phyloP scores from a whole-genome alignment of 2,113 vertebrate genomes.

The Hyperoodon ampullatus region DNA sequence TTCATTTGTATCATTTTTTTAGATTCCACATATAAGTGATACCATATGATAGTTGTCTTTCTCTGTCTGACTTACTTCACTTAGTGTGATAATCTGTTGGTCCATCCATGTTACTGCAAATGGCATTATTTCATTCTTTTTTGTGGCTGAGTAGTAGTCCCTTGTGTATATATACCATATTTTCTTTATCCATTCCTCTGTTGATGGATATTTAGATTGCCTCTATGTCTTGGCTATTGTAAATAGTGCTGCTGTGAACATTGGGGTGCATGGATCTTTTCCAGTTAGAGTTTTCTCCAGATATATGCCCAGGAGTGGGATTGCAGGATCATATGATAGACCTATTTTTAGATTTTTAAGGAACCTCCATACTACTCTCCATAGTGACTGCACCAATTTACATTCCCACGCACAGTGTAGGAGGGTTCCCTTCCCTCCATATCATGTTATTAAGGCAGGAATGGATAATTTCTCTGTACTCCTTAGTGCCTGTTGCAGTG shows the following conservation, averaged over 20 bases:
- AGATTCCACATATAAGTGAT: no score
- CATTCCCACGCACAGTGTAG: neutral
- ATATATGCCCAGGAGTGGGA: neutral
- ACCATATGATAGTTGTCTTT: no score
- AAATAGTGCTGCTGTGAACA: neutral
- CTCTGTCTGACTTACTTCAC: no score
- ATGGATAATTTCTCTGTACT: neutral
- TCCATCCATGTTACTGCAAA: neutral
- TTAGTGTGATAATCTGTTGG: no score
- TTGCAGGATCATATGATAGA: neutral
- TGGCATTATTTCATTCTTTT: neutral
- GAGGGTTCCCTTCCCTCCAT: neutral
- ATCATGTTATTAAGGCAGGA: rapidly evolving
- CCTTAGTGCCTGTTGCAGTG: neutral
- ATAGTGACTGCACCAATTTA: neutral
- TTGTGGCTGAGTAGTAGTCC: neutral
- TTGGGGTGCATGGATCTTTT: neutral
- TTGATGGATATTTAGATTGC: neutral
- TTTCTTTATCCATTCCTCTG: neutral
- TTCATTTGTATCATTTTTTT: no score
- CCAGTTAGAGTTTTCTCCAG: neutral
- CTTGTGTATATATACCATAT: neutral
- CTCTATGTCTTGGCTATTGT: neutral
- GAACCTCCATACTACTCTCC: neutral
- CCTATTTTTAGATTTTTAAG: neutral